Evolutionary conservation across 2,113 vertebrate genomes (phyloP).

Genomic region (Picathartes gymnocephalus): DNA sequence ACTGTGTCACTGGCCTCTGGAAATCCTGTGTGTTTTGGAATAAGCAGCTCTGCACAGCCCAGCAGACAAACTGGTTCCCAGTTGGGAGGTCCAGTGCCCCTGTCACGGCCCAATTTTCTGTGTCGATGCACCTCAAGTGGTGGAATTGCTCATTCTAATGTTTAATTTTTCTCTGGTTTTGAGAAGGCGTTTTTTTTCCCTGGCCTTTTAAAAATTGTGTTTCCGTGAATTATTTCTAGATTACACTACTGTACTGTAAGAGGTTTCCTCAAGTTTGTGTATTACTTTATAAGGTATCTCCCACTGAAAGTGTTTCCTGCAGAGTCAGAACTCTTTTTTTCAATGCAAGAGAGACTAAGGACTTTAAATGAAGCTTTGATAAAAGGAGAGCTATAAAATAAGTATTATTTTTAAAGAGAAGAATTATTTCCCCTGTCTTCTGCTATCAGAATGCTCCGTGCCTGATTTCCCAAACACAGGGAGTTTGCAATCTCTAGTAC

Average conservation of each 20-base stretch:
- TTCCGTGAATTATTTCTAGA: constrained; percentile 8
- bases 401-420: not conserved
- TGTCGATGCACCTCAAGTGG: not conserved
- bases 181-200: not conserved
- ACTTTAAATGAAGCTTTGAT: constrained; percentile 12
- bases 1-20: no score
- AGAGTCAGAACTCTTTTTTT: not conserved
- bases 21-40: not conserved
- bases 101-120: not conserved
- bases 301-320: not conserved
- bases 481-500: not conserved
- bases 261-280: not conserved
- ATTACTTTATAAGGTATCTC: constrained; percentile 3
- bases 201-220: not conserved
- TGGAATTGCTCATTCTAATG: not conserved
- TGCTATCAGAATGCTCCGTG: not conserved
- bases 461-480: not conserved
- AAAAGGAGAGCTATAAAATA: not conserved
- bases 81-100: not conserved
- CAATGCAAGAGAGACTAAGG: not conserved
- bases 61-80: not conserved
- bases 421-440: not conserved
- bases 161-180: not conserved
- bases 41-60: not conserved
- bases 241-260: not conserved